Conservation (phyloP, 64 coral and sea anemone species). For the Montipora cactus region DNA sequence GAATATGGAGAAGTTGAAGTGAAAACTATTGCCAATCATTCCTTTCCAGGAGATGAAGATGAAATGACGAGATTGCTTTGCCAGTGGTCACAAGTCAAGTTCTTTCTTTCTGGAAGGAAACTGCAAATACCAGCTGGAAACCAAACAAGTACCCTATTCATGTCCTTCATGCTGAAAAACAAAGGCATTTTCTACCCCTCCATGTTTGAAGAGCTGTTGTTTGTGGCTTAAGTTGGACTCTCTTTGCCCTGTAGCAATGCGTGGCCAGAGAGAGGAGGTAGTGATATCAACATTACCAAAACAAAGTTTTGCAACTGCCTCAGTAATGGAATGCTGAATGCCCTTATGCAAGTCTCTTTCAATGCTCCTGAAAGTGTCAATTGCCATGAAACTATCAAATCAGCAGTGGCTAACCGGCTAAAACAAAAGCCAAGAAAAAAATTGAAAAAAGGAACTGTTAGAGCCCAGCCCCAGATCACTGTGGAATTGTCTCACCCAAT, state of each 20-base stretch:
- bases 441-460: too few relatives aligned
- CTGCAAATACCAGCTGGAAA: conserved; percentile 52
- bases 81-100: conserved; percentile 47
- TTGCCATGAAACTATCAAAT: conserved; percentile 26
- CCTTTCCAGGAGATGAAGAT: conserved; percentile 1
- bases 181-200: conserved; percentile 49
- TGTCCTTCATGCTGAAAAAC: conserved; percentile 58
- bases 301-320: conserved; percentile 47
- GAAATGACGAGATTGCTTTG: conserved; percentile 29
- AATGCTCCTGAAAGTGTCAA: conserved; percentile 51
- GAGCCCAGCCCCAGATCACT: background rate
- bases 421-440: too few relatives aligned
- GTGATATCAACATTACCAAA: conserved; percentile 59
- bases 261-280: conserved; percentile 55
- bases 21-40: background rate
- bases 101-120: conserved; percentile 54
- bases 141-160: conserved; percentile 45
- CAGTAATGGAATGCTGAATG: conserved; percentile 38
- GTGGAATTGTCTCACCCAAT: background rate
- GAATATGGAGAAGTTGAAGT: background rate
- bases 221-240: conserved; percentile 59
- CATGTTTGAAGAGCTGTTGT: conserved; percentile 18
- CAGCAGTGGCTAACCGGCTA: conserved; percentile 3
- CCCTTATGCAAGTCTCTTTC: conserved; percentile 48
- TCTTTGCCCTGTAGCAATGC: conserved; percentile 50